phyloP scores from a whole-genome alignment of 92 coral and sea anemone genomes.

The Pocillopora grandis region DNA sequence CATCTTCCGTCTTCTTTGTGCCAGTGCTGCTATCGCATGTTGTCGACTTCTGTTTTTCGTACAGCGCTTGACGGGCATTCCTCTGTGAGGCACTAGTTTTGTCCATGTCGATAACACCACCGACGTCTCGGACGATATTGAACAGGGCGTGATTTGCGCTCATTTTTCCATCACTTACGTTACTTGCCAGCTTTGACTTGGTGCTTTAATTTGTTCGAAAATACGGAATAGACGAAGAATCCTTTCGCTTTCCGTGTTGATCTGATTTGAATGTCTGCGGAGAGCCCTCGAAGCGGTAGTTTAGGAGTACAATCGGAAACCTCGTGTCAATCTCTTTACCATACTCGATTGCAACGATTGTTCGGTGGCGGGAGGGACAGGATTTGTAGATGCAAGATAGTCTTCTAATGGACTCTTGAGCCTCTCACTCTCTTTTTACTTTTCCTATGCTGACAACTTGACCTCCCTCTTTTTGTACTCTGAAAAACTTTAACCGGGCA shows the following conservation, averaged over 20 bases:
- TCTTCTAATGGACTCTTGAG: conserved; percentile 48
- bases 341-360: conserved; percentile 44
- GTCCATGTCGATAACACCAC: conserved; percentile 43
- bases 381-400: conserved; percentile 25
- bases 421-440: conserved; percentile 29
- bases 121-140: conserved; percentile 53
- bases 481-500: conserved; percentile 19
- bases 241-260: conserved; percentile 50
- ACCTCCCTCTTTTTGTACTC: conserved; percentile 20
- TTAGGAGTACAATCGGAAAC: conserved; percentile 47
- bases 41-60: too few relatives aligned
- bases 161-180: conserved; percentile 7
- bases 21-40: too few relatives aligned
- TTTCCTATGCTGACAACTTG: conserved; percentile 27
- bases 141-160: conserved; percentile 63
- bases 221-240: conserved; percentile 20
- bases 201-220: conserved; percentile 45
- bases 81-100: not conserved
- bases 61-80: too few relatives aligned
- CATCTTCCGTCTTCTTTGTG: too few relatives aligned
- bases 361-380: conserved; percentile 31
- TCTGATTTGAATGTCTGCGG: conserved; percentile 23
- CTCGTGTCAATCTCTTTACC: conserved; percentile 47
- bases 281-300: conserved; percentile 44
- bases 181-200: conserved; percentile 5